Percentiles rank a stretch among this genome's conserved stretches.
These are phyloP conservation scores for Bergia sp. DNA, from an alignment of 92 coral and sea anemone genomes.

Conservation along the genomic window DNA sequence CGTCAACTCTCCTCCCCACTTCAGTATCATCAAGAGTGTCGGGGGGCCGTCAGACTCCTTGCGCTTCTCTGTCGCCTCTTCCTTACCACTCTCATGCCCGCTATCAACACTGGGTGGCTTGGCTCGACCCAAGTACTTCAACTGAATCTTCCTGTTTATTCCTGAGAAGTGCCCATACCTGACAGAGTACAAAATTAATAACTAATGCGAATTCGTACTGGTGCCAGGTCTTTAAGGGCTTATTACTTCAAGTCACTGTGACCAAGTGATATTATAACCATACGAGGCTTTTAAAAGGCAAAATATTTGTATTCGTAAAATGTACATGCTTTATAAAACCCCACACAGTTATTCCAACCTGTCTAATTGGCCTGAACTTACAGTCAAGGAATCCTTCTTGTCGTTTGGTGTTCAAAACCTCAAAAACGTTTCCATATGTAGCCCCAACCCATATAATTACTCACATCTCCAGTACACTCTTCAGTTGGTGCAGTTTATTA, in stretches of 20 bases:
- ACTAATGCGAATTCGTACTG: no score
- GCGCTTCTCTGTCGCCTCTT: constrained; percentile 40
- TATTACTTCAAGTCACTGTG: no score
- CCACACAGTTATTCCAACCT: no score
- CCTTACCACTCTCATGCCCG: constrained; percentile 48
- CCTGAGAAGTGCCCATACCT: constrained; percentile 99
- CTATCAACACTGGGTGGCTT: constrained; percentile 74
- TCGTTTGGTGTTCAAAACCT: no score
- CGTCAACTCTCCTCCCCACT: constrained; percentile 99
- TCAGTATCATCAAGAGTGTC: constrained; percentile 81
- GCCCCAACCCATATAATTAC: constrained; percentile 21
- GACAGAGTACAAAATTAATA: not conserved
- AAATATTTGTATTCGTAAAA: no score
- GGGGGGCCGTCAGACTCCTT: constrained; percentile 45
- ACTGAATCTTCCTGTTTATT: constrained; percentile 93
- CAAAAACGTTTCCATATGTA: no score
- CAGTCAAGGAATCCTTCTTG: no score
- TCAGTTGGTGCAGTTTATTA: constrained; percentile 84
- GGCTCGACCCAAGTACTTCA: constrained; percentile 86
- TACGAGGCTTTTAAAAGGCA: no score
- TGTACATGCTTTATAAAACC: no score
- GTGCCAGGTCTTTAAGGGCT: no score
- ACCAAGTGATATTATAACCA: no score
- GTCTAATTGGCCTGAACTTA: no score
- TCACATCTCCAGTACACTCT: constrained; percentile 93